Evolutionary conservation across 2,888 invertebrate genomes (phyloP).

Genomic region (Drosophila atroscutellata): DNA sequence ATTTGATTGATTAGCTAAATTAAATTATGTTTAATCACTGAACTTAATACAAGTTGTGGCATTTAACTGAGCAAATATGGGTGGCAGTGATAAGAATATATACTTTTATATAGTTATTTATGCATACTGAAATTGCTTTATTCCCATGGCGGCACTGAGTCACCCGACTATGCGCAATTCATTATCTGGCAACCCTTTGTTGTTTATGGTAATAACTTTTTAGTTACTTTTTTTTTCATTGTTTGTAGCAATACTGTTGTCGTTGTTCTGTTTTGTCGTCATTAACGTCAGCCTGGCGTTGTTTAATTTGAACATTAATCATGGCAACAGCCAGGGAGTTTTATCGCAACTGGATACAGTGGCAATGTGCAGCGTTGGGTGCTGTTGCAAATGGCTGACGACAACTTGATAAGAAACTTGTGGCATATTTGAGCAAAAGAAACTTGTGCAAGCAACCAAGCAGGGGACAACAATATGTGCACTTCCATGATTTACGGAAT

Average conservation of each 20-base stretch:
- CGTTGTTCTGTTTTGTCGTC: constrained; percentile 64
- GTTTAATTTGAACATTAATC: constrained; percentile 80
- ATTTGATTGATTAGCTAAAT: constrained; percentile 38
- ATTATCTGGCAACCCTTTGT: constrained; percentile 47
- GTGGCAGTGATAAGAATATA: constrained; percentile 1
- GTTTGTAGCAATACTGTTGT: constrained; percentile 47
- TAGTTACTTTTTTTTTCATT: constrained; percentile 19
- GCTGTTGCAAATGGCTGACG: constrained; percentile 28
- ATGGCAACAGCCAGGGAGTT: constrained; percentile 44
- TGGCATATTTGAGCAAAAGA: constrained; percentile 30
- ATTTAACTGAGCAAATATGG: constrained; percentile 8
- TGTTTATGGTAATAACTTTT: constrained; percentile 39
- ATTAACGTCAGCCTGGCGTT: constrained; percentile 73
- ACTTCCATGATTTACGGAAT: constrained; percentile 10
- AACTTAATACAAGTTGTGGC: neutral
- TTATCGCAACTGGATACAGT: constrained; percentile 46
- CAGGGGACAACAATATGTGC: neutral
- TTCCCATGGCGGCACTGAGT: neutral
- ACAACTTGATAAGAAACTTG: constrained; percentile 61
- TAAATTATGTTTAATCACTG: constrained; percentile 6
- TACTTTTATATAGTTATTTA: constrained; percentile 1
- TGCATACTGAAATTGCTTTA: neutral
- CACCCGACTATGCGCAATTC: constrained; percentile 20
- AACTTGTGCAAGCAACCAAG: constrained; percentile 3
- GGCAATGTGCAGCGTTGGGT: constrained; percentile 19